These are phyloP conservation scores for Torymus texanus DNA, from an alignment of 2,888 invertebrate genomes.

Conservation along the genomic window DNA sequence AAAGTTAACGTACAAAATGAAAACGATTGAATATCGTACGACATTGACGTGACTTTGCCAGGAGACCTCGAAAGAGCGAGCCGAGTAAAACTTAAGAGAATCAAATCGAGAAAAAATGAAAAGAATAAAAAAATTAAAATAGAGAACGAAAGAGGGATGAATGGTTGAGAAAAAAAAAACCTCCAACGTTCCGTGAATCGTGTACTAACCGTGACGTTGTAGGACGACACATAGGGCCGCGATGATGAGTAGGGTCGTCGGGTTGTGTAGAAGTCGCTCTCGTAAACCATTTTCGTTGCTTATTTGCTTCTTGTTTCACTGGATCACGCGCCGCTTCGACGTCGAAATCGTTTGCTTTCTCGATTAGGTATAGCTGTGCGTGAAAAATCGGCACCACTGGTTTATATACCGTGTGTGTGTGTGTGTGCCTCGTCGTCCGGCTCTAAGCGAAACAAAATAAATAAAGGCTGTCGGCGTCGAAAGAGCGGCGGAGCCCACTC, in stretches of 20 bases:
- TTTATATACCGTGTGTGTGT: slow-evolving; percentile 38
- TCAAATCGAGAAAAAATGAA: slow-evolving; percentile 27
- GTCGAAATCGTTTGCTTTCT: slow-evolving; percentile 42
- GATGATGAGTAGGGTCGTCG: slow-evolving; percentile 89
- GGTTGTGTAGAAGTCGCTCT: slow-evolving; percentile 93
- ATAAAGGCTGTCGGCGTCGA: slow-evolving; percentile 21
- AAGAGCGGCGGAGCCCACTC: slow-evolving; percentile 42
- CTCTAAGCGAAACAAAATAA: neutral
- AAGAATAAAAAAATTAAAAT: neutral
- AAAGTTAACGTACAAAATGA: too few species aligned
- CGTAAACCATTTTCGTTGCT: slow-evolving; percentile 87
- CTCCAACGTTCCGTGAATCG: too few species aligned
- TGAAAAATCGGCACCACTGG: slow-evolving; percentile 35
- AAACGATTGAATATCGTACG: slow-evolving; percentile 5
- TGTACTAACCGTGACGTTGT: slow-evolving; percentile 88
- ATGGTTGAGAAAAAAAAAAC: too few species aligned
- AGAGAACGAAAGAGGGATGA: neutral
- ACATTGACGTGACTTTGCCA: slow-evolving; percentile 54
- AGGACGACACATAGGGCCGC: slow-evolving; percentile 83
- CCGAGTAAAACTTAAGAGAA: slow-evolving; percentile 53
- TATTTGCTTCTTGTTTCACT: slow-evolving; percentile 56
- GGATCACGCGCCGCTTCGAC: slow-evolving; percentile 42
- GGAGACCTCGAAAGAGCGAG: slow-evolving; percentile 53
- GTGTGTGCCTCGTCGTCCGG: slow-evolving; percentile 39
- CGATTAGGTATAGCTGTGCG: slow-evolving; percentile 42